These are phyloP conservation scores for Takifugu flavidus DNA, from an alignment of 2,113 vertebrate genomes.

Conservation along the genomic window DNA sequence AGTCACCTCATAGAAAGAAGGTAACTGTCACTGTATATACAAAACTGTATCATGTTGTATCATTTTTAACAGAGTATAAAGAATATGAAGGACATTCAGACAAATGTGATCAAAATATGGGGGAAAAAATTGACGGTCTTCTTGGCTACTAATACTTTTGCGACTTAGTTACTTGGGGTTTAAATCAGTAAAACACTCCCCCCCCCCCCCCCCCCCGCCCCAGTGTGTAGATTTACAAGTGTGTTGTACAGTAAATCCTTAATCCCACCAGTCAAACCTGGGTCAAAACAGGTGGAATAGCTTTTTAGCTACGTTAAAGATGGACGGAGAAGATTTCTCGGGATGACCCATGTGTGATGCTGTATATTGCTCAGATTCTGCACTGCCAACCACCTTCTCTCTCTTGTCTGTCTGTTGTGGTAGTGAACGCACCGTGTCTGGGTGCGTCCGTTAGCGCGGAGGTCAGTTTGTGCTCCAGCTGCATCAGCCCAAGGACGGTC, in stretches of 20 bases:
- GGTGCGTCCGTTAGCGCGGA: constrained; percentile 46
- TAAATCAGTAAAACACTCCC: constrained; percentile 48
- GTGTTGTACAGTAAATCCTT: constrained; percentile 67
- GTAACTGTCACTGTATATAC: too few relatives aligned
- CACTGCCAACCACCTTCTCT: constrained; percentile 65
- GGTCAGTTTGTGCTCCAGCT: constrained; percentile 47
- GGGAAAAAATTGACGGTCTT: not conserved
- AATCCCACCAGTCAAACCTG: constrained; percentile 50
- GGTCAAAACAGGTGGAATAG: constrained; percentile 34
- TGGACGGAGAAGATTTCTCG: constrained; percentile 6
- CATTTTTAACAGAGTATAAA: too few relatives aligned
- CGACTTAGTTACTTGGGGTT: constrained; percentile 42
- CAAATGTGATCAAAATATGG: too few relatives aligned
- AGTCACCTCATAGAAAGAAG: too few relatives aligned
- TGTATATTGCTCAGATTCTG: constrained; percentile 63
- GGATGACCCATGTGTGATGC: constrained; percentile 57
- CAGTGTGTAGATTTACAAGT: constrained; percentile 51
- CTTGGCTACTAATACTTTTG: constrained; percentile 17
- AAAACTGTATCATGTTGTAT: too few relatives aligned
- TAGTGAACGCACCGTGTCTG: constrained; percentile 59
- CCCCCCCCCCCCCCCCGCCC: not conserved
- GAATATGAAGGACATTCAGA: too few relatives aligned
- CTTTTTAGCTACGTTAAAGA: not conserved
- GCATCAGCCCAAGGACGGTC: too few relatives aligned
- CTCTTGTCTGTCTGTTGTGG: constrained; percentile 57